Conservation (phyloP, 2,113 vertebrate genomes). For the Poecilia latipinna region DNA sequence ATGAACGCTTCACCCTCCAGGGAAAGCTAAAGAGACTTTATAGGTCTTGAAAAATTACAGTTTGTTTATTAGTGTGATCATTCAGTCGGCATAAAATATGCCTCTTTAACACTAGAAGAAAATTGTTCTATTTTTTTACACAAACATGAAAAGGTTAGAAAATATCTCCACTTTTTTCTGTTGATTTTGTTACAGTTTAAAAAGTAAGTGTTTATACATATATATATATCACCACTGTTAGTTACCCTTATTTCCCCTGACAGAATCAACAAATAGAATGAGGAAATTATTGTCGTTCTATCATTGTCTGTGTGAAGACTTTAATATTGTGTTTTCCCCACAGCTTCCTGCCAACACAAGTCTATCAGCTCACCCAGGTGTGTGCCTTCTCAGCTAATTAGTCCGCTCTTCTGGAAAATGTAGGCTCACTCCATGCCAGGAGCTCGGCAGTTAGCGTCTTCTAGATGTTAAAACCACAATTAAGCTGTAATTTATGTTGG, state of each 20-base stretch:
- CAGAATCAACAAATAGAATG: neutral
- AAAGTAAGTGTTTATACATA: neutral
- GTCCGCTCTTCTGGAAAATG: conserved; percentile 14
- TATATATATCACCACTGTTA: neutral
- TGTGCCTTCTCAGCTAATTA: neutral
- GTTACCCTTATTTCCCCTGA: neutral
- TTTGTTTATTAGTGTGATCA: conserved; percentile 6
- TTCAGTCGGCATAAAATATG: conserved; percentile 6
- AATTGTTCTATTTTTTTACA: conserved; percentile 5
- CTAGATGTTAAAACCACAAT: conserved; percentile 4
- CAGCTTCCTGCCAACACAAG: conserved; percentile 14
- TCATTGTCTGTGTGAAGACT: conserved; percentile 13
- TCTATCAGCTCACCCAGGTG: conserved; percentile 12
- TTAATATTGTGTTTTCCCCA: conserved; percentile 10
- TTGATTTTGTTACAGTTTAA: neutral
- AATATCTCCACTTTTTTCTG: neutral
- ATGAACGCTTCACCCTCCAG: conserved; percentile 10
- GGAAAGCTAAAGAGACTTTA: conserved; percentile 6
- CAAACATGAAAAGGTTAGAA: conserved; percentile 18
- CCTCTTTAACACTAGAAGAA: conserved; percentile 7
- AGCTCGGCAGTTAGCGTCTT: neutral
- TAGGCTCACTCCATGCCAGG: conserved; percentile 11
- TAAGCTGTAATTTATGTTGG: neutral
- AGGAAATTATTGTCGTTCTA: neutral
- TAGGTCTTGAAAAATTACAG: conserved; percentile 6